Conservation (phyloP, 2,888 invertebrate genomes). For the Anarsia innoxiella region DNA sequence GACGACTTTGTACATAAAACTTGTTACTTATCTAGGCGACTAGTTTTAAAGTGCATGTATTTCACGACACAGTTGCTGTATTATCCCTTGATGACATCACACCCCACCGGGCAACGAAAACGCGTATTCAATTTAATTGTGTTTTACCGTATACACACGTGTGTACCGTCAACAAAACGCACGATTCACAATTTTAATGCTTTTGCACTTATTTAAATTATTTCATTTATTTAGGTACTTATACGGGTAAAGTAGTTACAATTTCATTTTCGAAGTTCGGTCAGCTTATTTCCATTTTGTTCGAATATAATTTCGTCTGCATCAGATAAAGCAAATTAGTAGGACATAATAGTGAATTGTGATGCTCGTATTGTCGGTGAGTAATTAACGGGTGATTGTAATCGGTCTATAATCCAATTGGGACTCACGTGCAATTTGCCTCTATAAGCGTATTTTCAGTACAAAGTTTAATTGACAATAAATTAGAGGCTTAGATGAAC, state of each 20-base stretch:
- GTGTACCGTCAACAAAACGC: constrained; percentile 6
- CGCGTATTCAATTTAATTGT: constrained; percentile 9
- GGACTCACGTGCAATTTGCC: constrained; percentile 3
- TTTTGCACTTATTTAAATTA: too few relatives aligned
- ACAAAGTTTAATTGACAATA: too few relatives aligned
- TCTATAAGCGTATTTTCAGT: too few relatives aligned
- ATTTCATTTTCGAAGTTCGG: not conserved
- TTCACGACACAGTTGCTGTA: not conserved
- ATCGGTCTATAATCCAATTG: constrained; percentile 8
- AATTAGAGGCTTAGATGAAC: too few relatives aligned
- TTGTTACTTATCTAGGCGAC: too few relatives aligned
- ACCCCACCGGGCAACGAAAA: constrained; percentile 4
- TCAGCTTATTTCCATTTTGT: not conserved
- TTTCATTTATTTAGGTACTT: not conserved
- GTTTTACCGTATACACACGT: constrained; percentile 6
- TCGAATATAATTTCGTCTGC: constrained; percentile 1
- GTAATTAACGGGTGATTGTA: constrained; percentile 14
- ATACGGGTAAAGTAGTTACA: not conserved
- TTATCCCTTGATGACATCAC: constrained; percentile 5
- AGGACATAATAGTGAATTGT: constrained; percentile 13
- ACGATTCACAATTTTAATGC: not conserved
- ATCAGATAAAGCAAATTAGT: constrained; percentile 16
- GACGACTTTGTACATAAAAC: too few relatives aligned
- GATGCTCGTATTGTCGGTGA: constrained; percentile 5
- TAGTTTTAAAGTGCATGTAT: too few relatives aligned